phyloP scores from a whole-genome alignment of 2,113 vertebrate species.

The Salvelinus sp. region DNA sequence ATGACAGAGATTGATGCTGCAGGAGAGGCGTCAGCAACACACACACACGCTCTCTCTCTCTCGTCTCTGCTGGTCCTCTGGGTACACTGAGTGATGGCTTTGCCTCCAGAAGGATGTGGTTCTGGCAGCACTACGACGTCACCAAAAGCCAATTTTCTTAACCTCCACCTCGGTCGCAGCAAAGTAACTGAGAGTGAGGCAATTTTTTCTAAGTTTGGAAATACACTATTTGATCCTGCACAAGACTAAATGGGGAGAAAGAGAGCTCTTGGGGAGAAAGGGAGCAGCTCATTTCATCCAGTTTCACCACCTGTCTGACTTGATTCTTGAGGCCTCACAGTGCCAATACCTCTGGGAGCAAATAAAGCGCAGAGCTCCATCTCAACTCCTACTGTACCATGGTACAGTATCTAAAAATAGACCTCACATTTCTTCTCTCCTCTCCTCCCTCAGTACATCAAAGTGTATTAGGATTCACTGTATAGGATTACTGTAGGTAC shows the following conservation, averaged over 20 bases:
- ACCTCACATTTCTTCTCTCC: neutral
- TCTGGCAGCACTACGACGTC: slow-evolving; percentile 49
- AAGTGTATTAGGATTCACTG: neutral
- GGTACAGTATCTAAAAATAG: neutral
- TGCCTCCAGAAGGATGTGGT: slow-evolving; percentile 29
- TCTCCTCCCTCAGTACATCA: neutral
- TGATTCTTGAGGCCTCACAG: neutral
- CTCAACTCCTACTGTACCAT: too few relatives aligned
- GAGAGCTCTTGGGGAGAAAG: slow-evolving; percentile 17
- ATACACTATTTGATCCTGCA: slow-evolving; percentile 27
- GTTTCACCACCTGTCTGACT: neutral
- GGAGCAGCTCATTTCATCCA: neutral
- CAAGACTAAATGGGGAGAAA: slow-evolving; percentile 15
- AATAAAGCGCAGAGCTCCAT: neutral
- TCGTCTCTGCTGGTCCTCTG: slow-evolving; percentile 10
- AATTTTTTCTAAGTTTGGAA: slow-evolving; percentile 53
- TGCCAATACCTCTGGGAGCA: neutral
- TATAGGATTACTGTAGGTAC: neutral
- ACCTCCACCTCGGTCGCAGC: slow-evolving; percentile 31
- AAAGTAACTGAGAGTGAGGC: slow-evolving; percentile 33
- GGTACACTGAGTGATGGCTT: slow-evolving; percentile 52
- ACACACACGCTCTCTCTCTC: neutral
- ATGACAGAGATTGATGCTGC: slow-evolving; percentile 51
- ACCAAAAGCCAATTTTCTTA: slow-evolving; percentile 41
- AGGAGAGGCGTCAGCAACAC: slow-evolving; percentile 24